These are phyloP conservation scores for Pyrocephalus nanus DNA, from an alignment of 2,797 vertebrate genomes.

Conservation along the genomic window DNA sequence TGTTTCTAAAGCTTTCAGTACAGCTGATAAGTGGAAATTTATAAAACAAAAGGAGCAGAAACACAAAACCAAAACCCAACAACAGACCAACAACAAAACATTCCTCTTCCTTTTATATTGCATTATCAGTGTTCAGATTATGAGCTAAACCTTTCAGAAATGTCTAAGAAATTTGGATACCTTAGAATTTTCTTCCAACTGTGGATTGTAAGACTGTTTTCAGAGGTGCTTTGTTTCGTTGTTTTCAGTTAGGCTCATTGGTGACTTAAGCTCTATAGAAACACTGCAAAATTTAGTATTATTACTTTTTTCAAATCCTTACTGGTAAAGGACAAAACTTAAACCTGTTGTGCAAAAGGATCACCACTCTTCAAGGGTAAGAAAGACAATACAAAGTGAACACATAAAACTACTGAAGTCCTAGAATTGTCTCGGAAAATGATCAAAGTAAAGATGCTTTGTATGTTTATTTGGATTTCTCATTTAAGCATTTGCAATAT, in stretches of 20 bases:
- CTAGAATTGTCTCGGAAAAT: background rate
- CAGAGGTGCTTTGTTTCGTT: background rate
- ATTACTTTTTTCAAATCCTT: background rate
- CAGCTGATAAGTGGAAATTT: slow-evolving; percentile 1
- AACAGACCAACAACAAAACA: background rate
- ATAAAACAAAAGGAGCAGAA: background rate
- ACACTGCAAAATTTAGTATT: background rate
- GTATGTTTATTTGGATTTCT: background rate
- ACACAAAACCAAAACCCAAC: background rate
- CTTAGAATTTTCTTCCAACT: background rate
- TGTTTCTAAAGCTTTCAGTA: background rate
- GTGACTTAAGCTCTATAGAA: background rate
- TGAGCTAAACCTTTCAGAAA: background rate
- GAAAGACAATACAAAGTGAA: background rate
- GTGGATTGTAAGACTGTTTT: background rate
- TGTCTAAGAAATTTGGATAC: background rate
- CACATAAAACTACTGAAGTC: background rate
- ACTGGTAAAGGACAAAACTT: background rate
- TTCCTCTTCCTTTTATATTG: slow-evolving; percentile 25
- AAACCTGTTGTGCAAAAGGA: background rate
- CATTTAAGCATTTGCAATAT: background rate
- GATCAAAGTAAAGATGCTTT: background rate
- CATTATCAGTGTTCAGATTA: slow-evolving; percentile 22
- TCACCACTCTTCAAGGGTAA: background rate
- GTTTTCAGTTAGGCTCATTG: background rate